Base-by-base conservation (phyloP, 2,113 vertebrate species). In the Datnioides undecimradiatus region DNA sequence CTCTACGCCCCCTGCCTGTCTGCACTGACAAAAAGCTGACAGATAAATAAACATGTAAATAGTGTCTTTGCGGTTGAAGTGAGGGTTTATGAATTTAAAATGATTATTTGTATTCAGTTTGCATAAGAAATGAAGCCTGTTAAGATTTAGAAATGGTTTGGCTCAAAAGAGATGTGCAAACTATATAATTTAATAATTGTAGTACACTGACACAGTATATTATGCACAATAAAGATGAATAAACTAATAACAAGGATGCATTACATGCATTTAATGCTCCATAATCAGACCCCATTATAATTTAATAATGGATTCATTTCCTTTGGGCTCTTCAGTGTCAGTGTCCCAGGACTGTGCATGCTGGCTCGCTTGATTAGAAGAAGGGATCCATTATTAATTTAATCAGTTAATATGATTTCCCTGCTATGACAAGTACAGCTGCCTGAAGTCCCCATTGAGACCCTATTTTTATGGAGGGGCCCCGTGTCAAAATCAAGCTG, bases 1-100 rank as follows among this genome's bases (percentile, higher is more conserved):
- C 16, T n/a, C 40, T 13, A 46, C 87, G 90, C 88, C 90, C 88
- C 90, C 91, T 91, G n/a, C 38, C 81, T 76, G 80, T 33, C 48
- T 48, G 1, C 14, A 10, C 0, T 6, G 31, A 41, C 16, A 8
- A 6, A 17, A n/a, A n/a, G n/a, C n/a, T 25, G 23, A 31, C 33
- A 21, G 52, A 63, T 40, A 36, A 59, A 41, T 62, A 55, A 41
- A 45, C n/a, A 21, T 38, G 51, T 49, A 41, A 33, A 59, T 36
- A 48, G 43, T n/a, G n/a, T n/a, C n/a, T n/a, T n/a, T n/a, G n/a
- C n/a, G n/a, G n/a, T n/a, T n/a, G n/a, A n/a, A n/a, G n/a, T n/a
- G n/a, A n/a, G n/a, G n/a, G n/a, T n/a, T n/a, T n/a, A n/a, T n/a
- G n/a, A n/a, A n/a, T n/a, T n/a, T n/a, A n/a, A n/a, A n/a, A n/a